Base-by-base conservation (phyloP, 2,888 invertebrate genomes). In the Cepaea hortensis region DNA sequence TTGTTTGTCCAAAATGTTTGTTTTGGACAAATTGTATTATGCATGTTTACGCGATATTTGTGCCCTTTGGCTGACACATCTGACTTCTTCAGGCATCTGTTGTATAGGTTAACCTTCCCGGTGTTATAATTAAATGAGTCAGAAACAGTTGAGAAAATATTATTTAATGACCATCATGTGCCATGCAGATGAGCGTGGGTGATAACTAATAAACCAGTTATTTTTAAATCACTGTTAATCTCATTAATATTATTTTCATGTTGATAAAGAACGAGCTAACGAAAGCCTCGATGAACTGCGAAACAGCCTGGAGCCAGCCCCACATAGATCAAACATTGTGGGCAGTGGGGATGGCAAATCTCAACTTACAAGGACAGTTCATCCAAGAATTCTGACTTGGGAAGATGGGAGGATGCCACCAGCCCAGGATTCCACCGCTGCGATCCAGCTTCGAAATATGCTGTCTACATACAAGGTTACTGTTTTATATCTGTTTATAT, bases 321-420 rank as follows among this genome's bases (percentile, higher is more conserved):
- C 86, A 1, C 80, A 84, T 50, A 86, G 76, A 18, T 48, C 80
- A 73, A 73, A 50, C 3, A 55, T 65, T 15, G 23, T 80, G 15
- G 77, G 84, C 61, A 68, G 83, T n/a, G 62, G 65, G 13, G 89
- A 90, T 35, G 90, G 90, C 11, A 92, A 92, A 81, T 90, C 90
- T 55, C 89, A 91, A 48, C 88, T 92, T 5, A 89, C 88, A 9
- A 88, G 90, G 9, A 87, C 91, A 23, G 91, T 92, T 9, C 91
- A 92, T 87, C 92, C 92, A 20, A 88, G 92, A 72, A 90, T 90
- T 82, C 87, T 92, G n/a, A 90, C 90, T 11, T 92, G 91, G 91
- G 89, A 91, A 88, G 91, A 92, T 87, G 90, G 88, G 35, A 89
- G 89, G 62, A 88, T 87, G 20, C 87, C 90, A 46, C 90, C 90